A percentile compares a stretch with the other conserved stretches of the same genome.
These are phyloP conservation scores for Coenobita brevimanus DNA, from an alignment of 1,140 invertebrate species.

Conservation along the genomic window DNA sequence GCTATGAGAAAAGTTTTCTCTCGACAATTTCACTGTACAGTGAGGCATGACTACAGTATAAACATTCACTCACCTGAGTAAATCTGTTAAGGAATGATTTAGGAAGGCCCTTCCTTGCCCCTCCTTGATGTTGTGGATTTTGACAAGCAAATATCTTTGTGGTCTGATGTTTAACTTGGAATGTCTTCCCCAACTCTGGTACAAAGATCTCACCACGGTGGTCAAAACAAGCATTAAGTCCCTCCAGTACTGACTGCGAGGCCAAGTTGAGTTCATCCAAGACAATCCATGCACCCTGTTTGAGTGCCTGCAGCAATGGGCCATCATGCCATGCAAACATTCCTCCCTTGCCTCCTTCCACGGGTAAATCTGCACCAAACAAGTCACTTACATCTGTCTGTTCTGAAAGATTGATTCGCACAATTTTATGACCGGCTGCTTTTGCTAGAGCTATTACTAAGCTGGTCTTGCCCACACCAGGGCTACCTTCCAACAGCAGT, in stretches of 20 bases:
- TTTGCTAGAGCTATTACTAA: constrained; percentile 93
- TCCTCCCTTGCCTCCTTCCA: constrained; percentile 87
- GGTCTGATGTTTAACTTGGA: constrained; percentile 80
- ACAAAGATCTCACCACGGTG: constrained; percentile 97
- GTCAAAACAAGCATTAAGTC: constrained; percentile 98
- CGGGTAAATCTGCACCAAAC: constrained; percentile 97
- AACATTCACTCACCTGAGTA: constrained; percentile 83
- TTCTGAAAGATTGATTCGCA: constrained; percentile 97
- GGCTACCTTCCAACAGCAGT: constrained; percentile 96
- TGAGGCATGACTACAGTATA: too few relatives aligned
- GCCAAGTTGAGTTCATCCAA: constrained; percentile 99
- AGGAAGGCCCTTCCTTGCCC: constrained; percentile 94
- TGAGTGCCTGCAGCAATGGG: constrained; percentile 93
- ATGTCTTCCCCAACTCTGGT: constrained; percentile 93
- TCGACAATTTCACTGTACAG: too few relatives aligned
- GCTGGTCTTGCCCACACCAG: constrained; percentile 98
- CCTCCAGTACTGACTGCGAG: constrained; percentile 98
- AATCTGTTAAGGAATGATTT: constrained; percentile 98
- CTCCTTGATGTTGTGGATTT: constrained; percentile 97
- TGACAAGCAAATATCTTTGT: constrained; percentile 98
- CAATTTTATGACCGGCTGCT: constrained; percentile 84
- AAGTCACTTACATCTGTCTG: constrained; percentile 98
- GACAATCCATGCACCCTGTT: constrained; percentile 95
- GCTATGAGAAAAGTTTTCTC: too few relatives aligned
- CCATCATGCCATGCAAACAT: constrained; percentile 97